phyloP scores from a whole-genome alignment of 37 sponge, comb jelly and placozoan species.

The Halisarca cf. caerulea region DNA sequence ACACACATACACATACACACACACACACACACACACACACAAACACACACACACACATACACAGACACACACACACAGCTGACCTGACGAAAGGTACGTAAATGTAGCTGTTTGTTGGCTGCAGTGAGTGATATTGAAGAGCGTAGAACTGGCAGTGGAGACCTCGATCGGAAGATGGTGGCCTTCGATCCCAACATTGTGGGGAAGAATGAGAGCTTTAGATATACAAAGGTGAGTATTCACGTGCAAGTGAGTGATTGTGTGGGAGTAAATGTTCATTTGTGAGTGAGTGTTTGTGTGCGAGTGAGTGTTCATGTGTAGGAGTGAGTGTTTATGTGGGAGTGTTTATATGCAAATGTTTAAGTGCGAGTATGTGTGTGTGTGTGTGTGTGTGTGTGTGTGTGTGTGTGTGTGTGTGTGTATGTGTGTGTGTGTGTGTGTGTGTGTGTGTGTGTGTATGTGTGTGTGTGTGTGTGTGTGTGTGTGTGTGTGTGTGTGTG shows the following conservation, averaged over 20 bases:
- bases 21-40: too few relatives aligned
- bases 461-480: not conserved
- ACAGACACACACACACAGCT: not conserved
- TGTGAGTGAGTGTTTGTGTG: too few relatives aligned
- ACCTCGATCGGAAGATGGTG: slow-evolving; percentile 11
- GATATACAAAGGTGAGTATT: not conserved
- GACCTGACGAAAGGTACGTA: not conserved
- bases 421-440: too few relatives aligned
- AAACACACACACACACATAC: not conserved
- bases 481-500: too few relatives aligned
- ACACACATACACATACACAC: too few relatives aligned
- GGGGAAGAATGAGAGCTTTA: not conserved
- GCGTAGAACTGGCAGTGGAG: not conserved
- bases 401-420: too few relatives aligned
- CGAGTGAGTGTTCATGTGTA: too few relatives aligned
- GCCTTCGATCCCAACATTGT: slow-evolving; percentile 60
- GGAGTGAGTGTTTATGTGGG: too few relatives aligned
- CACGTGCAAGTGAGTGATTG: not conserved
- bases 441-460: not conserved
- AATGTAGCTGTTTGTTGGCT: not conserved
- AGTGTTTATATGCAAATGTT: too few relatives aligned
- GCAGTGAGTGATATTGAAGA: not conserved
- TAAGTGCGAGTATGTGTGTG: too few relatives aligned
- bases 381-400: too few relatives aligned
- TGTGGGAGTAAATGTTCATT: too few relatives aligned